These are phyloP conservation scores for Synergus umbraculus DNA, from an alignment of 2,888 invertebrate genomes.

Conservation along the genomic window DNA sequence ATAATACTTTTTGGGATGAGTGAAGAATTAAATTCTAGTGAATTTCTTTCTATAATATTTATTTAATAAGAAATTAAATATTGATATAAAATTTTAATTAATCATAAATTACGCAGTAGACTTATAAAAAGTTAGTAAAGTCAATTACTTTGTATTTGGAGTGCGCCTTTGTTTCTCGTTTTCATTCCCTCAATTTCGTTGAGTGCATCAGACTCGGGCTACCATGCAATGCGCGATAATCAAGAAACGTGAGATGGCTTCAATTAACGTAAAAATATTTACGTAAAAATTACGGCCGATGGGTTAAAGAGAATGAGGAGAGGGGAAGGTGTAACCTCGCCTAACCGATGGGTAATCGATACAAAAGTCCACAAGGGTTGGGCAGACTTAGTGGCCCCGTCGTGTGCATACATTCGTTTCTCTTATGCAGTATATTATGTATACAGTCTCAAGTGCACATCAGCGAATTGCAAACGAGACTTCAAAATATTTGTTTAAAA, in stretches of 20 bases:
- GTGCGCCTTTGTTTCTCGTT: conserved; percentile 32
- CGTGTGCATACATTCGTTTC: conserved; percentile 50
- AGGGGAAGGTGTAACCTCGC: conserved; percentile 66
- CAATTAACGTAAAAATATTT: conserved; percentile 73
- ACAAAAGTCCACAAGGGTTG: conserved; percentile 76
- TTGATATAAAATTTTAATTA: neutral
- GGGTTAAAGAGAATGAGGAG: conserved; percentile 18
- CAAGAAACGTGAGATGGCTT: conserved; percentile 59
- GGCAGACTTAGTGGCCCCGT: conserved; percentile 71
- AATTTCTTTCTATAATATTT: no score
- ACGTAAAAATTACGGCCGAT: conserved; percentile 69
- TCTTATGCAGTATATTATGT: conserved; percentile 24
- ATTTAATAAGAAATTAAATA: neutral
- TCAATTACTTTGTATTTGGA: neutral
- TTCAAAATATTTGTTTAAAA: conserved; percentile 32
- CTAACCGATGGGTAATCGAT: conserved; percentile 75
- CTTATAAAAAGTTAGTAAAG: neutral
- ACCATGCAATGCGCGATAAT: conserved; percentile 47
- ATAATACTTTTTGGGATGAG: no score
- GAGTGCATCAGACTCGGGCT: conserved; percentile 32
- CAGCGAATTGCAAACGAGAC: conserved; percentile 34
- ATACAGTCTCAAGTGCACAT: conserved; percentile 13
- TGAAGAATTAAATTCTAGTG: no score
- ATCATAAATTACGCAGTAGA: neutral
- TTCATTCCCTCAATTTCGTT: conserved; percentile 44